These are phyloP conservation scores for Chaetops frenatus DNA, from an alignment of 2,113 vertebrate species.

Conservation along the genomic window DNA sequence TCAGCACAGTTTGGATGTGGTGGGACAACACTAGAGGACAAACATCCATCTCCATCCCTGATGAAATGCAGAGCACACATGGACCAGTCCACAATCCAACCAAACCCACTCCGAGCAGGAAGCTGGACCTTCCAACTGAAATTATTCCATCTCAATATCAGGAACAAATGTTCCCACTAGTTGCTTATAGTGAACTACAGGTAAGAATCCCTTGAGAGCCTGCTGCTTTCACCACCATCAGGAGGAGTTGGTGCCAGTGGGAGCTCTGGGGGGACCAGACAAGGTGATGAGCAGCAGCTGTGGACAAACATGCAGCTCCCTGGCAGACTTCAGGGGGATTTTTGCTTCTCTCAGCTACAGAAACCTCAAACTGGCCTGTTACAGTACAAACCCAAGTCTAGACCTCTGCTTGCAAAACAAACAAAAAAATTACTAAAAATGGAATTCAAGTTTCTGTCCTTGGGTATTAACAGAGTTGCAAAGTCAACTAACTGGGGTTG, in stretches of 20 bases:
- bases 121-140: background rate
- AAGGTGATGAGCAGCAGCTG: background rate
- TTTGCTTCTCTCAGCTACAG: background rate
- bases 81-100: background rate
- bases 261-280: background rate
- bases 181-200: background rate
- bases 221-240: background rate
- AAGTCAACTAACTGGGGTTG: background rate
- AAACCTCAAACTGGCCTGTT: background rate
- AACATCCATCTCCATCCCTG: background rate
- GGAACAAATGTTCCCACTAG: background rate
- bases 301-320: rapidly evolving
- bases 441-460: background rate
- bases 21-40: background rate
- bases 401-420: background rate
- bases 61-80: rapidly evolving
- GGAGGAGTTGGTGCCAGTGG: background rate
- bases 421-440: background rate
- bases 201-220: background rate
- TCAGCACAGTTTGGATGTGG: background rate
- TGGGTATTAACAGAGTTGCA: background rate
- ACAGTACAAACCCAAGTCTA: background rate
- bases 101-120: rapidly evolving
- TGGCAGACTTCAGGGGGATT: background rate
- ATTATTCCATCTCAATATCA: background rate